These are phyloP conservation scores for Trypoxylus dichotomus DNA, from an alignment of 1,140 invertebrate genomes.

Conservation along the genomic window DNA sequence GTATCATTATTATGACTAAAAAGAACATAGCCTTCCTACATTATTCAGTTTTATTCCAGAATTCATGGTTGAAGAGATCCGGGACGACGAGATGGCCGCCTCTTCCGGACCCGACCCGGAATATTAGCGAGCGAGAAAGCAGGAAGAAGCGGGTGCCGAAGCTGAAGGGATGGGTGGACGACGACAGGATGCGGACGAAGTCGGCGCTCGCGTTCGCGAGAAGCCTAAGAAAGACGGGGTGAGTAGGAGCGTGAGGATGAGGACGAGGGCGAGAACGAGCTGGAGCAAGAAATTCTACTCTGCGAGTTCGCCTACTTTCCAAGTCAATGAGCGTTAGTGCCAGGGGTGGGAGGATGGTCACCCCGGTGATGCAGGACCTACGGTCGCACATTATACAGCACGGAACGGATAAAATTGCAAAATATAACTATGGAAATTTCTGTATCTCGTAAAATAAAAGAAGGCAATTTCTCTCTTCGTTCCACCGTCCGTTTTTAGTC, in stretches of 20 bases:
- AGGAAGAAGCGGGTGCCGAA: not conserved
- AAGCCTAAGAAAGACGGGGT: not conserved
- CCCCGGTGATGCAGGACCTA: not conserved
- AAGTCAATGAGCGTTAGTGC: slow-evolving; percentile 39
- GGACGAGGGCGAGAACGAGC: slow-evolving; percentile 29
- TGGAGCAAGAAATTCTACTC: slow-evolving; percentile 10
- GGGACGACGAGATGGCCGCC: slow-evolving; percentile 36
- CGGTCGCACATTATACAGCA: slow-evolving; percentile 10
- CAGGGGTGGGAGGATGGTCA: not conserved
- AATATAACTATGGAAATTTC: slow-evolving; percentile 25
- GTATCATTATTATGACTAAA: slow-evolving; percentile 26
- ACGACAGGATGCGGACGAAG: not conserved
- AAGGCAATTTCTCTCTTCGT: slow-evolving; percentile 8
- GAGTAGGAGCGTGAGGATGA: not conserved
- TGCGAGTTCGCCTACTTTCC: slow-evolving; percentile 34
- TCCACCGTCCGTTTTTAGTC: not conserved
- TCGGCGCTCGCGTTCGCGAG: not conserved
- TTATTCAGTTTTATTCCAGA: slow-evolving; percentile 42
- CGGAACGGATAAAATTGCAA: slow-evolving; percentile 19
- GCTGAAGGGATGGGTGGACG: not conserved
- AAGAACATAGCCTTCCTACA: slow-evolving; percentile 33
- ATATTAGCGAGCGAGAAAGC: slow-evolving; percentile 33
- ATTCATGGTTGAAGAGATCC: slow-evolving; percentile 42
- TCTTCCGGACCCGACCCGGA: slow-evolving; percentile 38
- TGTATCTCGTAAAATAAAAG: slow-evolving; percentile 21